These are phyloP conservation scores for Archips crataeganus DNA, from an alignment of 2,888 invertebrate genomes.

Conservation along the genomic window DNA sequence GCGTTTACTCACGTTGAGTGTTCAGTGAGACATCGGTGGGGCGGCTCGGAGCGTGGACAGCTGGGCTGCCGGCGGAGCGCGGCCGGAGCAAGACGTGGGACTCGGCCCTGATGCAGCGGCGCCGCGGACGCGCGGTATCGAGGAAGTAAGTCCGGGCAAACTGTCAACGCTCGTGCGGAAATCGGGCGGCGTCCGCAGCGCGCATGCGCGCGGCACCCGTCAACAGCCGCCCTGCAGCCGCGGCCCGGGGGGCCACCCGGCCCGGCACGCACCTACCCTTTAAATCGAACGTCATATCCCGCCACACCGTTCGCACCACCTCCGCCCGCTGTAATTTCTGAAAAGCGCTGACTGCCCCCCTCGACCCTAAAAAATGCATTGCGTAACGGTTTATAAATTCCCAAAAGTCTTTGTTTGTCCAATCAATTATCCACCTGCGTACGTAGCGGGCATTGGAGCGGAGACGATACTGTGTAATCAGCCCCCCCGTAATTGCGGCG, in stretches of 20 bases:
- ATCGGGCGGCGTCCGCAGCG: conserved; percentile 80
- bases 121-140: conserved; percentile 80
- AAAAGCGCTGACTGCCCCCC: conserved; percentile 82
- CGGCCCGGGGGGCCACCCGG: conserved; percentile 56
- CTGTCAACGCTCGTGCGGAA: conserved; percentile 88
- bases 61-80: conserved; percentile 47
- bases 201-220: conserved; percentile 86
- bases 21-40: conserved; percentile 74
- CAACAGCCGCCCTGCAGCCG: conserved; percentile 83
- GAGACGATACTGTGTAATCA: conserved; percentile 57
- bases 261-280: conserved; percentile 70
- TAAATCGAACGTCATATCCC: conserved; percentile 86
- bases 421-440: conserved; percentile 81
- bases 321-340: conserved; percentile 78
- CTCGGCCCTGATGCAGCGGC: conserved; percentile 62
- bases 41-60: conserved; percentile 53
- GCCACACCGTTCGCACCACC: conserved; percentile 73
- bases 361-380: conserved; percentile 85
- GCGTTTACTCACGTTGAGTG: conserved; percentile 65
- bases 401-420: conserved; percentile 67
- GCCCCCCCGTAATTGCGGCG: conserved; percentile 46
- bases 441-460: conserved; percentile 39
- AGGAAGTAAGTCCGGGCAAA: conserved; percentile 86
- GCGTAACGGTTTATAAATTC: conserved; percentile 82
- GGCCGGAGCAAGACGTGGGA: conserved; percentile 50